Conservation (phyloP, 2,113 vertebrate genomes). For the Corydoras maculifer region DNA sequence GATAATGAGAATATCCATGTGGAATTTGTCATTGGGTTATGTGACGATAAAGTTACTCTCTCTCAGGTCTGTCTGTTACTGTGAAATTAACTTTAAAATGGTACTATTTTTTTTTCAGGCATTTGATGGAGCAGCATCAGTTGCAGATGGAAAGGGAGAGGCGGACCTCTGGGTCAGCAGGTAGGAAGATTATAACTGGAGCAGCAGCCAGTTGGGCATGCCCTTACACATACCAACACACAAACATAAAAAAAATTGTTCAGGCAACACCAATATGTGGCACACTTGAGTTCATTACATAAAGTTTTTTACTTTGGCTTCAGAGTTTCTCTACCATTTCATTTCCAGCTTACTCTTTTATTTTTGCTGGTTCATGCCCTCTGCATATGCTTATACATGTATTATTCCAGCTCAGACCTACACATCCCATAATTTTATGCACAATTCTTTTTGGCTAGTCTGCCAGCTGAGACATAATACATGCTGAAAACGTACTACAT, state of each 20-base stretch:
- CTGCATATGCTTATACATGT: slow-evolving; percentile 12
- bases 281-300: too few relatives aligned
- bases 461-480: slow-evolving; percentile 24
- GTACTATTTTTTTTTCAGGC: slow-evolving; percentile 62
- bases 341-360: background rate
- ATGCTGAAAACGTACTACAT: slow-evolving; percentile 9
- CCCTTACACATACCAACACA: slow-evolving; percentile 18
- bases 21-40: too few relatives aligned
- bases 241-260: background rate
- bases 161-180: slow-evolving; percentile 80
- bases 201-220: background rate
- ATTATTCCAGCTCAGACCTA: slow-evolving; percentile 24
- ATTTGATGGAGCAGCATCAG: slow-evolving; percentile 91
- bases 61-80: too few relatives aligned
- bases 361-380: slow-evolving; percentile 39
- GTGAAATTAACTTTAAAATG: background rate
- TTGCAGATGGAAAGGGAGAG: slow-evolving; percentile 90
- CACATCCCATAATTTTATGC: slow-evolving; percentile 18
- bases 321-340: slow-evolving; percentile 15
- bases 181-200: slow-evolving; percentile 47
- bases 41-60: too few relatives aligned
- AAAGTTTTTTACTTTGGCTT: background rate
- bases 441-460: slow-evolving; percentile 14
- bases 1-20: too few relatives aligned
- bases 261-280: too few relatives aligned